phyloP scores from a whole-genome alignment of 2,113 vertebrate species.

The Onychostoma macrolepis region DNA sequence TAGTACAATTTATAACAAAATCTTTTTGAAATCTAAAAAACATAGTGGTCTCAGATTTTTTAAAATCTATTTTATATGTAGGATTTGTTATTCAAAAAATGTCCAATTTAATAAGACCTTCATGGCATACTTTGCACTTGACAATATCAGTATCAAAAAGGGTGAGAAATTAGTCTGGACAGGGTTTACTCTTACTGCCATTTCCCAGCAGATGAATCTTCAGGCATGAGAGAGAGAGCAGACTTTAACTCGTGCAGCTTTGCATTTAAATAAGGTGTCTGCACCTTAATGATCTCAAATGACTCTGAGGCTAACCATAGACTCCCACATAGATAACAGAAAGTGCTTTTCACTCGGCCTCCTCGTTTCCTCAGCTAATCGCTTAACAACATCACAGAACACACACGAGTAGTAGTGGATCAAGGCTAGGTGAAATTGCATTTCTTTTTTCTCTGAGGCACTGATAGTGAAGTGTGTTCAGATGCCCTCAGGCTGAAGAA shows the following conservation, averaged over 20 bases:
- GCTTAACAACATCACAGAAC: constrained; percentile 24
- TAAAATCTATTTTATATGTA: not conserved
- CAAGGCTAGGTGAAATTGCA: constrained; percentile 40
- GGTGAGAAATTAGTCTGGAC: not conserved
- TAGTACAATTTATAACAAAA: not conserved
- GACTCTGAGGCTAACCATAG: constrained; percentile 27
- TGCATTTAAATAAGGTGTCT: constrained; percentile 42
- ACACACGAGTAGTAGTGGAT: constrained; percentile 29
- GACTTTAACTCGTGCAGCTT: constrained; percentile 3
- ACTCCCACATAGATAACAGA: constrained; percentile 31
- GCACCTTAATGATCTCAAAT: constrained; percentile 36
- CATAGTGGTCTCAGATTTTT: not conserved
- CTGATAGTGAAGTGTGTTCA: constrained; percentile 15
- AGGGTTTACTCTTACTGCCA: not conserved
- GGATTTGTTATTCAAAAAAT: not conserved
- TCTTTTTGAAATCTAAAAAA: not conserved
- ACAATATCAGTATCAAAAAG: not conserved
- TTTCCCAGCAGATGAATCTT: constrained; percentile 11
- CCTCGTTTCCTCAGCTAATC: constrained; percentile 22
- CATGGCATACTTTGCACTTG: not conserved
- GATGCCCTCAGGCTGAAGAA: constrained; percentile 19
- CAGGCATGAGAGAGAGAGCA: not conserved
- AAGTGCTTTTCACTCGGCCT: not conserved
- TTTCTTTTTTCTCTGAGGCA: not conserved
- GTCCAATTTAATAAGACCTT: not conserved